Conservation (phyloP, 2,888 invertebrate species). For the Apeira syringaria region DNA sequence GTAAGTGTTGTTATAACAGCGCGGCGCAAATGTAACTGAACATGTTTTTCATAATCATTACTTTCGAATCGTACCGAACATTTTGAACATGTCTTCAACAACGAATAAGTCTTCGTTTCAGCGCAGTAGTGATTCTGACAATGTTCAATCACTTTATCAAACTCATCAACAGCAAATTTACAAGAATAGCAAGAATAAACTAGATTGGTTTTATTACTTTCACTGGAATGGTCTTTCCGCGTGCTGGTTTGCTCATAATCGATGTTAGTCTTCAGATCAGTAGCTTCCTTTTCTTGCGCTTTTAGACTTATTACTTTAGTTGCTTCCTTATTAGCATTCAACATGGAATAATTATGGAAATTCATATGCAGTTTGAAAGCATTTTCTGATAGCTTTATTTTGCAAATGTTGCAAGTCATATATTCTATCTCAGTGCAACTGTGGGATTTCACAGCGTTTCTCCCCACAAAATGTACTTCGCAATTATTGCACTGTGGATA, state of each 20-base stretch:
- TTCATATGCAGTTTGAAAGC: constrained; percentile 57
- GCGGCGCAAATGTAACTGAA: constrained; percentile 34
- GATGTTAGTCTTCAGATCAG: not conserved
- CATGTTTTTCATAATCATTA: constrained; percentile 38
- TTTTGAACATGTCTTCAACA: constrained; percentile 25
- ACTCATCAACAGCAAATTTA: constrained; percentile 44
- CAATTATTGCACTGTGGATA: constrained; percentile 57
- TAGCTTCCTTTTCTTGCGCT: not conserved
- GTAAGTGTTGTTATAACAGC: constrained; percentile 34
- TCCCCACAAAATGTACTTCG: constrained; percentile 50
- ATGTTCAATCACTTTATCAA: constrained; percentile 61
- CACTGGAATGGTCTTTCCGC: not conserved
- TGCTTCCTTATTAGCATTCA: constrained; percentile 7
- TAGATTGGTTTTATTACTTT: constrained; percentile 1
- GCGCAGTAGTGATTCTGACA: constrained; percentile 55
- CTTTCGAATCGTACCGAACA: constrained; percentile 48
- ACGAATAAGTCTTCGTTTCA: constrained; percentile 19
- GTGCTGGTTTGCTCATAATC: not conserved
- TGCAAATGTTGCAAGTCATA: constrained; percentile 52
- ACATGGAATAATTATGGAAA: constrained; percentile 53
- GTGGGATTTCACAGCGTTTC: constrained; percentile 42
- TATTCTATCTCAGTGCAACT: constrained; percentile 44
- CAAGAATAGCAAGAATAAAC: constrained; percentile 56
- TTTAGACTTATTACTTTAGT: not conserved
- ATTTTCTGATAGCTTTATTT: constrained; percentile 47